A percentile compares a stretch with the other conserved stretches of the same genome.
Evolutionary conservation across 2,797 vertebrate genomes (phyloP).

Genomic region (Psittacula derbiana): DNA sequence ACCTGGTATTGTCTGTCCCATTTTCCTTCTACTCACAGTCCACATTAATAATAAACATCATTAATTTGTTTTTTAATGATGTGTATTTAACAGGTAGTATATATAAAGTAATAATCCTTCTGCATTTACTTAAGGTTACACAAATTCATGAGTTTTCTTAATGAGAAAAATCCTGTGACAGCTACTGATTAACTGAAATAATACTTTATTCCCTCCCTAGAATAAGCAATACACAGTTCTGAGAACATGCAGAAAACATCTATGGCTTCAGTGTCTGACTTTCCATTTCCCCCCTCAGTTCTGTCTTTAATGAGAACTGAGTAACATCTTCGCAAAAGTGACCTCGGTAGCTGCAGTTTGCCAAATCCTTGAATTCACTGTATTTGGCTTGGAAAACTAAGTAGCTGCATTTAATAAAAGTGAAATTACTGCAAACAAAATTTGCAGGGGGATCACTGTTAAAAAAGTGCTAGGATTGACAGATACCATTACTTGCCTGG

Average conservation of each 20-base stretch:
- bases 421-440: neutral
- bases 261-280: neutral
- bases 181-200: neutral
- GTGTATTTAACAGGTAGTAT: neutral
- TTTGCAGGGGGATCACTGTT: neutral
- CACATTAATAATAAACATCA: neutral
- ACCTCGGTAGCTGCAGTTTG: neutral
- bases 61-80: neutral
- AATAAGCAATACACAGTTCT: neutral
- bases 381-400: neutral
- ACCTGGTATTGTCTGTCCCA: neutral
- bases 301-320: neutral
- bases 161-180: constrained; percentile 11
- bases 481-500: neutral
- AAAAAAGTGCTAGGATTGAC: neutral
- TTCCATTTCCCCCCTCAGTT: neutral
- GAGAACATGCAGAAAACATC: neutral
- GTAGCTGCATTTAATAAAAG: neutral
- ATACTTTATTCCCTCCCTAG: neutral
- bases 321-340: neutral
- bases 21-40: neutral
- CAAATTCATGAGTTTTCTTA: neutral
- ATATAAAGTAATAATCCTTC: neutral
- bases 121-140: neutral
- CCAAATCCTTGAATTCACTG: neutral